Percentiles rank a stretch among this genome's conserved stretches.
Conservation (phyloP, 2,113 vertebrate genomes). For the Merops nubicus region DNA sequence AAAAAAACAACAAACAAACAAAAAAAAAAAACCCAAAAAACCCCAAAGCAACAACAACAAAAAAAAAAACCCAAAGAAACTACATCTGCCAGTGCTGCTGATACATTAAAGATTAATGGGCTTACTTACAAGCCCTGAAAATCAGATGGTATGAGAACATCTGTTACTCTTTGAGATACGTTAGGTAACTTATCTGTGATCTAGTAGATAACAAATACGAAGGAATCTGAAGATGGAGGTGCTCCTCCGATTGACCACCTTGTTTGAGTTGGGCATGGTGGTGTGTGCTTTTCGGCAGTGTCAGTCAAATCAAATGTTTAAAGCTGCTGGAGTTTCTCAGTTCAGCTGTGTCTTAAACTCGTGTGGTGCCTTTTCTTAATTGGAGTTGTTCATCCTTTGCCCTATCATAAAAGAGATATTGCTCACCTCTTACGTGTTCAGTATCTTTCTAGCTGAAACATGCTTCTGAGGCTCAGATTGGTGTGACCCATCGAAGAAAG, state of each 20-base stretch:
- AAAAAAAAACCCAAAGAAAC: no score
- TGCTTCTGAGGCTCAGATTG: not conserved
- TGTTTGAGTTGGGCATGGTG: rapidly evolving
- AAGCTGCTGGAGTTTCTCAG: not conserved
- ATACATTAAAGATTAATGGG: not conserved
- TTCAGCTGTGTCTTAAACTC: not conserved
- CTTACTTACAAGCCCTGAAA: not conserved
- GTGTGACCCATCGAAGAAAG: not conserved
- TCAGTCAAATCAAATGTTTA: not conserved
- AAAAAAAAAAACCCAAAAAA: no score
- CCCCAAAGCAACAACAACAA: no score
- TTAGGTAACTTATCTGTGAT: not conserved
- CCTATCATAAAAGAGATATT: not conserved
- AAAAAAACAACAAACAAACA: no score
- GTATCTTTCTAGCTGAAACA: not conserved
- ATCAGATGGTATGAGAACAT: not conserved
- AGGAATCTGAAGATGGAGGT: not conserved
- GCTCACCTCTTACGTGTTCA: not conserved
- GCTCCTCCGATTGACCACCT: rapidly evolving
- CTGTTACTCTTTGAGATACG: not conserved
- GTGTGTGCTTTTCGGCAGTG: not conserved
- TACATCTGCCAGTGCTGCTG: not conserved
- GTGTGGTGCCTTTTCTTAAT: not conserved
- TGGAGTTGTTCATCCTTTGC: not conserved
- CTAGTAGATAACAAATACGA: not conserved